Evolutionary conservation across 92 coral and sea anemone genomes (phyloP), one percentile per base, ranked within the genome.

Genomic region (Porites cylindrica): DNA sequence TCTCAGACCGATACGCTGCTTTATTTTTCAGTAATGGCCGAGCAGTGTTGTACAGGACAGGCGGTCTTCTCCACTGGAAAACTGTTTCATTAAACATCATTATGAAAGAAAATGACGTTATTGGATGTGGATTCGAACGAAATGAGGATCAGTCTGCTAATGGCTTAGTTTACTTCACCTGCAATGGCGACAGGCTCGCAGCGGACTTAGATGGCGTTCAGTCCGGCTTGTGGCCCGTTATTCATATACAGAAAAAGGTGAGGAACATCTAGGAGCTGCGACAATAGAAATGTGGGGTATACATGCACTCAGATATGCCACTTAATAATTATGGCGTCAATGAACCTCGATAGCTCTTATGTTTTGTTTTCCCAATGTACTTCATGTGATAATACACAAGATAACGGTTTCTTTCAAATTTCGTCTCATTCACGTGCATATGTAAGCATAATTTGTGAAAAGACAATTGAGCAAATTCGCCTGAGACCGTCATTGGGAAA

Each of bases 221-320:
- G 43, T 87, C 97, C 24, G 98, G 98, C 8, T 89, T 97, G 82
- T 97, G 95, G 93, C 99, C 99, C 12, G 98, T 91, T 17, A 89
- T 95, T 24, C 99, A 95, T 81, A 85, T 97, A 67, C 99, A 97
- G 81, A 96, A 92, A 88, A 97, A 97, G 99, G 99, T 94, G 47
- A 23, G 16, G 13, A 56, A 56, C 16, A 8, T 9, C 11, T 17
- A 11, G 61, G 61, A 10, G 13, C 47, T 38, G 47, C 47, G 4
- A 32, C 43, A 4, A 38, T 4, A 38, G 47, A 38, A 38, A 4
- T 38, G 47, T 38, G 0, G 6, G 47, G 47, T 38, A 38, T 6
- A 38, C 4, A 38, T 38, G 5, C 47, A 38, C 47, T 38, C 3
- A 38, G 47, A 38, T 38, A 2, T 38, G 47, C 47, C 47, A 38